Evolutionary conservation across 1,140 invertebrate genomes (phyloP), one percentile per base, ranked within the genome.

Genomic region (Brachionus rotundiformis): DNA sequence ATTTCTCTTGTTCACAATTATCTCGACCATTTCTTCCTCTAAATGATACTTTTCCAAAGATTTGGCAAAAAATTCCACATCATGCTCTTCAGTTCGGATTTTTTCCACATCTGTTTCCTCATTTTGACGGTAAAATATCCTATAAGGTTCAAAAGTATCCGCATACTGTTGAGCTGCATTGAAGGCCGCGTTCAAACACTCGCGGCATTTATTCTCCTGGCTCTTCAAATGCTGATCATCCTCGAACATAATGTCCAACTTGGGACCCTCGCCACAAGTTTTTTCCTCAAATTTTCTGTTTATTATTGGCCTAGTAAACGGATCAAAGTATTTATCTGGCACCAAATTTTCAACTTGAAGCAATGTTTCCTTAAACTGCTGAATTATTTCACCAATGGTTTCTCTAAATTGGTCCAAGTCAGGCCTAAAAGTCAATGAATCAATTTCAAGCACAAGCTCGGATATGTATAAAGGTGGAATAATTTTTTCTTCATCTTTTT

Each of bases 241-340:
- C 44, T 90, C 89, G 85, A 93, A 88, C 87, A 93, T 89, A 82
- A 89, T 90, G 29, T 88, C 84, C 7, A 93, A 85, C 71, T 90
- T 89, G 0, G 92, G 92, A 0, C 92, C 90, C 31, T 90, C 87
- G 1, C 91, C 91, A 61, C 90, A 91, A 0, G 91, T 89, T 84
- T 91, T 90, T 61, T 92, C 90, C 84, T 93, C 91, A 84, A 90
- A 89, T 85, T 92, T 92, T 19, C 91, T 90, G 89, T 93, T 92
- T 61, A 93, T 92, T 16, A 92, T 90, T 0, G 93, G 92, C 82
- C 93, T 84, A 36, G 86, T 89, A 81, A 89, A 89, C 71, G 86
- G 85, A 83, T 89, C 86, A 84, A 89, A 89, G 82, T 86, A 87
- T 19, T 84, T 84, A 83, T 88, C 86, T 13, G 87, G 86, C 16